Percentiles rank a stretch among this genome's conserved stretches.
Conservation (phyloP, 2,888 invertebrate species). For the Drosophila maculinotata region DNA sequence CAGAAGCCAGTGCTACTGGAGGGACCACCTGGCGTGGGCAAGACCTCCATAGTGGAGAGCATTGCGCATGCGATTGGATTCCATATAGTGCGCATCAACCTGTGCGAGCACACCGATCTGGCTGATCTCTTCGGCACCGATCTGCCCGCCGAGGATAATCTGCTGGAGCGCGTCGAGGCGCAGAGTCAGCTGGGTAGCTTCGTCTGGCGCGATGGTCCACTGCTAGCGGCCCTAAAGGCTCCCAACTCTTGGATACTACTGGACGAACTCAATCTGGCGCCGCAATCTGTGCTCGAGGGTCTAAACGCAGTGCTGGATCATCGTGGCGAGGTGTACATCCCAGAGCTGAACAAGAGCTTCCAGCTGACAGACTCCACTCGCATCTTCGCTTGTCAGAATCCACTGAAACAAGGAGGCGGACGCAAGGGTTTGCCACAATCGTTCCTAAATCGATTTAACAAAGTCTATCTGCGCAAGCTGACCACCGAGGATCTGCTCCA, state of each 20-base stretch:
- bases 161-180: slow-evolving; percentile 58
- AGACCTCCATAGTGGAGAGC: slow-evolving; percentile 97
- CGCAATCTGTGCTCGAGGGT: slow-evolving; percentile 99
- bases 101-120: slow-evolving; percentile 99
- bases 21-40: slow-evolving; percentile 99
- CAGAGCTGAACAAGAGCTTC: slow-evolving; percentile 96
- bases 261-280: slow-evolving; percentile 99
- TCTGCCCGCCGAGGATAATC: slow-evolving; percentile 95
- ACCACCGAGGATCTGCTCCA: slow-evolving; percentile 88
- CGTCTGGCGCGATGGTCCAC: slow-evolving; percentile 98
- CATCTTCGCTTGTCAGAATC: slow-evolving; percentile 99
- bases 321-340: slow-evolving; percentile 97
- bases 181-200: slow-evolving; percentile 89
- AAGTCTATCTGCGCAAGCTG: slow-evolving; percentile 90
- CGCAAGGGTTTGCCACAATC: slow-evolving; percentile 98
- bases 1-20: slow-evolving; percentile 97
- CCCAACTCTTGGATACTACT: slow-evolving; percentile 97
- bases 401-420: slow-evolving; percentile 97
- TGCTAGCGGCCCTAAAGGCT: slow-evolving; percentile 95
- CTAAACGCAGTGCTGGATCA: slow-evolving; percentile 99
- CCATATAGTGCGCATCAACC: slow-evolving; percentile 95
- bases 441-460: slow-evolving; percentile 98
- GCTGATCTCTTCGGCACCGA: slow-evolving; percentile 99
- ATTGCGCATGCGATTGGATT: slow-evolving; percentile 94
- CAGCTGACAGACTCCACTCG: slow-evolving; percentile 91